phyloP scores from a whole-genome alignment of 2,888 invertebrate genomes.

The Monochamus alternatus region DNA sequence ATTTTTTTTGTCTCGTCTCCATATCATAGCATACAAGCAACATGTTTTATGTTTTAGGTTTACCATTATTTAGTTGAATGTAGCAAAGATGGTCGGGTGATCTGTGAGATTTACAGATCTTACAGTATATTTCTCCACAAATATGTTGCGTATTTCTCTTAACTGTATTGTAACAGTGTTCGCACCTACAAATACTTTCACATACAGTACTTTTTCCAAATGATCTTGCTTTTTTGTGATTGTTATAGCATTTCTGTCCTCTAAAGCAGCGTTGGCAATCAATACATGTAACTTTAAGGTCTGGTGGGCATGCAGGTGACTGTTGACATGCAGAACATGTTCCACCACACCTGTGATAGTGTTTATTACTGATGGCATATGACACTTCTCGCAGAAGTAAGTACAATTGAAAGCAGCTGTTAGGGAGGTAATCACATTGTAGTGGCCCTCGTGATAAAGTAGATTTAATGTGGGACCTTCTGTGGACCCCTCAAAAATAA shows the following conservation, averaged over 20 bases:
- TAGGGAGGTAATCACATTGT: constrained; percentile 38
- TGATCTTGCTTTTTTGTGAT: constrained; percentile 26
- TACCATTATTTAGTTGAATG: background rate
- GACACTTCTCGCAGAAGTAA: constrained; percentile 37
- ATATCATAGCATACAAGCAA: constrained; percentile 46
- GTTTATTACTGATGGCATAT: constrained; percentile 14
- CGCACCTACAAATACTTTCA: constrained; percentile 27
- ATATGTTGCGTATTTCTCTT: constrained; percentile 14
- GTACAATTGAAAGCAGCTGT: constrained; percentile 38
- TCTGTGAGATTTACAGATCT: background rate
- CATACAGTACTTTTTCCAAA: constrained; percentile 26
- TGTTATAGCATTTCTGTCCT: constrained; percentile 34
- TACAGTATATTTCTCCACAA: constrained; percentile 16
- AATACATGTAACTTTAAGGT: background rate
- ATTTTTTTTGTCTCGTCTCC: constrained; percentile 48
- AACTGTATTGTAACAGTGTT: background rate
- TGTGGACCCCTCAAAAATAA: constrained; percentile 34
- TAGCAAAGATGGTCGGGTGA: background rate
- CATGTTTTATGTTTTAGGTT: background rate
- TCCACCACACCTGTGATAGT: constrained; percentile 12
- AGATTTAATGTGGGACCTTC: constrained; percentile 32
- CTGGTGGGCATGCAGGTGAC: background rate
- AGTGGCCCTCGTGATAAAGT: constrained; percentile 27
- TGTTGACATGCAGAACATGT: constrained; percentile 33
- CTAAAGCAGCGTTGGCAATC: constrained; percentile 10